A percentile compares a stretch with the other conserved stretches of the same genome.
Conservation (phyloP, 2,113 vertebrate genomes). For the Chinchilla lanigera region DNA sequence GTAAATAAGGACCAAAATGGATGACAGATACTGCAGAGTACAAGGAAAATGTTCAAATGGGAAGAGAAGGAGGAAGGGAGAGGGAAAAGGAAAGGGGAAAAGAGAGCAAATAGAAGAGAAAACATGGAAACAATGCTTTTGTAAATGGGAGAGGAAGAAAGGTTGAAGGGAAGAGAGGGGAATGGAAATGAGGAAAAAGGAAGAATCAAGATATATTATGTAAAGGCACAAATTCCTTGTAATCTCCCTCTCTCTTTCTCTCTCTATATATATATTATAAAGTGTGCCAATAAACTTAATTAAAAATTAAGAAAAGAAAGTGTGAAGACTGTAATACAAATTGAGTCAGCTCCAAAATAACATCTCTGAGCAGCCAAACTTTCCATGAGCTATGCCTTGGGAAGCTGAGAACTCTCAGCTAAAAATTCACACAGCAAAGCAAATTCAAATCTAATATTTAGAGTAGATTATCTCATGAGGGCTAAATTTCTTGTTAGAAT, state of each 20-base stretch:
- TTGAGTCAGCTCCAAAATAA: background rate
- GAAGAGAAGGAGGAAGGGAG: background rate
- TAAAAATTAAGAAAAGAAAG: no score
- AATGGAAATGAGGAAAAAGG: background rate
- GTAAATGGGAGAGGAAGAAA: background rate
- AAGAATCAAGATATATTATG: background rate
- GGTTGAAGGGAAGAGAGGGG: background rate
- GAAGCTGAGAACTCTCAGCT: background rate
- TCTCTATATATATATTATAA: no score
- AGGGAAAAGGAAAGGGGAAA: no score
- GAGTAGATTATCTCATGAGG: background rate
- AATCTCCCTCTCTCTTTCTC: background rate
- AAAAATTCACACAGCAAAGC: background rate
- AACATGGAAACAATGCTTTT: background rate
- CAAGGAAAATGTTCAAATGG: background rate
- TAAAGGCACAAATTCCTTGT: background rate
- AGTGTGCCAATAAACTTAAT: no score
- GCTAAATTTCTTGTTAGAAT: background rate
- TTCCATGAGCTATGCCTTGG: background rate
- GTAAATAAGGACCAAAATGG: background rate
- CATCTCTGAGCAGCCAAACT: background rate
- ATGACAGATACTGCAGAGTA: background rate
- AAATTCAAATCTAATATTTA: background rate
- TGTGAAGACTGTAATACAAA: background rate
- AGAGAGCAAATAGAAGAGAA: background rate